Percentiles rank a stretch among this genome's conserved stretches.
phyloP scores from a whole-genome alignment of 2,888 invertebrate species.

The Enoplolaimus lenunculus region DNA sequence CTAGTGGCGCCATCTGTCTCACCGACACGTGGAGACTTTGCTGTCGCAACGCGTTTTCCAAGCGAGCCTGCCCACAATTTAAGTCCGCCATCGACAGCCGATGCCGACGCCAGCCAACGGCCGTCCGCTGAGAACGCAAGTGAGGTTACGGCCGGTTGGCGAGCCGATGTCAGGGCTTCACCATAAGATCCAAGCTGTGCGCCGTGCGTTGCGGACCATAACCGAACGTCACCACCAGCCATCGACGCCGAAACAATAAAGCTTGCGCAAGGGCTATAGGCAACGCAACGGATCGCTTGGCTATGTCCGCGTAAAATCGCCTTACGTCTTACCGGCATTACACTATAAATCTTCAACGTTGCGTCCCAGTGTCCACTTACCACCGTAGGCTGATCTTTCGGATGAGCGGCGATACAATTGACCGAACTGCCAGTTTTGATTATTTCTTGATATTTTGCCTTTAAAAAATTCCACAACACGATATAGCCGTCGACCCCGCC shows the following conservation, averaged over 20 bases:
- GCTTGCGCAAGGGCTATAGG: conserved; percentile 39
- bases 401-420: conserved; percentile 42
- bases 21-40: too few relatives aligned
- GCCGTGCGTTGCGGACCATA: conserved; percentile 42
- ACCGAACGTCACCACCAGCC: conserved; percentile 41
- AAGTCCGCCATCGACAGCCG: too few relatives aligned
- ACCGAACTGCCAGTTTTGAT: conserved; percentile 33
- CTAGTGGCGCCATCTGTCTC: too few relatives aligned
- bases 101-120: too few relatives aligned
- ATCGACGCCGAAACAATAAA: conserved; percentile 41
- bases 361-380: conserved; percentile 43
- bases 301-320: conserved; percentile 42
- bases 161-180: too few relatives aligned
- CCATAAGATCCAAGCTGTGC: conserved; percentile 23
- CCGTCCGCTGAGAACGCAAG: too few relatives aligned
- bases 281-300: conserved; percentile 39
- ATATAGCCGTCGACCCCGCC: conserved; percentile 42
- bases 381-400: conserved; percentile 38
- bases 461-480: conserved; percentile 36
- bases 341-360: conserved; percentile 39
- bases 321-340: conserved; percentile 36
- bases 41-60: too few relatives aligned
- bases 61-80: too few relatives aligned
- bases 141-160: too few relatives aligned
- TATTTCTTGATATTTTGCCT: conserved; percentile 28